Evolutionary conservation across 2,113 vertebrate genomes (phyloP).

Genomic region (Emydocephalus ijimae): DNA sequence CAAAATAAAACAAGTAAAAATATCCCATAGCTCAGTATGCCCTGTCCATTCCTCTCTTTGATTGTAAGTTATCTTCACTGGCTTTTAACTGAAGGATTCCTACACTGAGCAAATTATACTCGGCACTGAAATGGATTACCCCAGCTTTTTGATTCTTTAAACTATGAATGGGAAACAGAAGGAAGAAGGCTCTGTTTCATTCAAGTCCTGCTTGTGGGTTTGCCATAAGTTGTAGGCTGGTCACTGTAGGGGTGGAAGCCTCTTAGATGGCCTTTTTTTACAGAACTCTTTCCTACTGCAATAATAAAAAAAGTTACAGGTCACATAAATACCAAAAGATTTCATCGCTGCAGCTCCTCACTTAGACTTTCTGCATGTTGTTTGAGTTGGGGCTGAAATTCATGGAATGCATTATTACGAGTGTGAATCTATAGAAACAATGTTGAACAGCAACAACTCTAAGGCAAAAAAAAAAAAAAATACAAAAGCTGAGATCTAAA

Average conservation of each 20-base stretch:
- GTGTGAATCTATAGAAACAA: not conserved
- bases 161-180: not conserved
- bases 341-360: not conserved
- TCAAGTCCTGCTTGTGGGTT: not conserved
- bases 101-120: not conserved
- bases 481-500: not conserved
- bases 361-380: not conserved
- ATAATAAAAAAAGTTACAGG: not conserved
- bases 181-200: not conserved
- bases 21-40: not conserved
- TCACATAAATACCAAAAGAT: not conserved
- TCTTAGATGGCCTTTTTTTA: not conserved
- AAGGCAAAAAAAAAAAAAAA: not conserved
- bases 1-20: not conserved
- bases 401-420: not conserved
- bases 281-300: not conserved
- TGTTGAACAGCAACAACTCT: not conserved
- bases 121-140: not conserved
- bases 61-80: not conserved
- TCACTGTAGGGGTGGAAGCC: not conserved
- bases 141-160: not conserved
- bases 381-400: not conserved
- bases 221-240: not conserved
- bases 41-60: not conserved
- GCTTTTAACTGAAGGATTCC: not conserved